phyloP scores from a whole-genome alignment of 1,140 invertebrate species.

The Mizuhopecten yessoensis region DNA sequence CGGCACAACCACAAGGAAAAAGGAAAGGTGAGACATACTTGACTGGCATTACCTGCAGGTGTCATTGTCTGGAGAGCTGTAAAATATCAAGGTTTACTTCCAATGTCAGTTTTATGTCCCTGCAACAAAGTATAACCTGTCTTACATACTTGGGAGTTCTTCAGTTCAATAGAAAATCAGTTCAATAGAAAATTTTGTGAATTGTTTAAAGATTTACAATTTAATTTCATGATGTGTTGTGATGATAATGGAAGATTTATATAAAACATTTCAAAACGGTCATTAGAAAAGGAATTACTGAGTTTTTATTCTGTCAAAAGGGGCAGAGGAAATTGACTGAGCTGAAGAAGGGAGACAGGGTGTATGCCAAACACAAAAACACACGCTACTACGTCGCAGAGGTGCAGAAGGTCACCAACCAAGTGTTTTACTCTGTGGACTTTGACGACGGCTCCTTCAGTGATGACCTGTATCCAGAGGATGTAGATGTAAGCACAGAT shows the following conservation, averaged over 20 bases:
- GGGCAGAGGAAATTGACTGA: slow-evolving; percentile 66
- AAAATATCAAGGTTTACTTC: too few relatives aligned
- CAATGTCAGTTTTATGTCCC: too few relatives aligned
- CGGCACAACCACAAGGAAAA: slow-evolving; percentile 71
- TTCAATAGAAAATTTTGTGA: too few relatives aligned
- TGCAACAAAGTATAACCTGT: too few relatives aligned
- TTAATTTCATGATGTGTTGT: too few relatives aligned
- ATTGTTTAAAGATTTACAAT: too few relatives aligned
- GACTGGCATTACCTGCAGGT: too few relatives aligned
- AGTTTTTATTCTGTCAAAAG: not conserved
- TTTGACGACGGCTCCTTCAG: slow-evolving; percentile 88
- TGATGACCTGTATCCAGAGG: slow-evolving; percentile 86
- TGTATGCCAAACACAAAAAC: slow-evolving; percentile 88
- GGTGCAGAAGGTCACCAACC: slow-evolving; percentile 84
- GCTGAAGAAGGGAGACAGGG: slow-evolving; percentile 82
- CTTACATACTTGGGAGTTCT: too few relatives aligned
- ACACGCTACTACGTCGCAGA: slow-evolving; percentile 86
- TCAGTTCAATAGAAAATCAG: too few relatives aligned
- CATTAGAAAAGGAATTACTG: not conserved
- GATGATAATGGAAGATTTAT: too few relatives aligned
- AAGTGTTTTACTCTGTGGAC: slow-evolving; percentile 86
- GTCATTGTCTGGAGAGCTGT: too few relatives aligned
- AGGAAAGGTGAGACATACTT: slow-evolving; percentile 64
- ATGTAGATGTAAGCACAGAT: slow-evolving; percentile 78
- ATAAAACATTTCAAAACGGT: too few relatives aligned